Conservation (phyloP, 2,888 invertebrate genomes). For the Loripinus fragilis region DNA sequence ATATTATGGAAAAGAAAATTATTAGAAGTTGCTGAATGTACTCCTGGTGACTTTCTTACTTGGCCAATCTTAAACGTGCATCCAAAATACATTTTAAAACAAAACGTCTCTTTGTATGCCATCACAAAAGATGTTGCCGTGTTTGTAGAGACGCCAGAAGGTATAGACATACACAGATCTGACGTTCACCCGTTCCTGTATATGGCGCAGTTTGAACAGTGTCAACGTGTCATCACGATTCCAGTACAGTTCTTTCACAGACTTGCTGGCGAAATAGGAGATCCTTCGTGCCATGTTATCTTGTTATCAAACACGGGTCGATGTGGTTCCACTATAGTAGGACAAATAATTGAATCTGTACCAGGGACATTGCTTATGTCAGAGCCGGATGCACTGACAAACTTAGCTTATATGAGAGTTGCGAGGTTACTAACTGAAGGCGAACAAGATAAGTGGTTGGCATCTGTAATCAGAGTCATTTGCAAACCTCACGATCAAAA, state of each 20-base stretch:
- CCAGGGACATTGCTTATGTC: constrained; percentile 56
- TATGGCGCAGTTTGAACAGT: constrained; percentile 60
- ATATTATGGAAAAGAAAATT: constrained; percentile 38
- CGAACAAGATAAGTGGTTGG: constrained; percentile 36
- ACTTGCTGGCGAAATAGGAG: constrained; percentile 55
- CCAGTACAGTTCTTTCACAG: constrained; percentile 50
- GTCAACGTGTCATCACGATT: constrained; percentile 50
- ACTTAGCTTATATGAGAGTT: constrained; percentile 38
- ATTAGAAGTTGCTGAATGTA: constrained; percentile 31
- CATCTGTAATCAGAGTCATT: constrained; percentile 45
- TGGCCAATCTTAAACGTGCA: constrained; percentile 39
- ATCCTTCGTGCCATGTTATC: constrained; percentile 48
- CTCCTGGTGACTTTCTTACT: constrained; percentile 42
- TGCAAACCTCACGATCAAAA: constrained; percentile 47
- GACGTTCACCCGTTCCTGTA: constrained; percentile 58
- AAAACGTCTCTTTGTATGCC: constrained; percentile 60
- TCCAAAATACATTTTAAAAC: constrained; percentile 55
- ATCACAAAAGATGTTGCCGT: constrained; percentile 50
- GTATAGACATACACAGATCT: constrained; percentile 57
- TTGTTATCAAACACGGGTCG: constrained; percentile 64
- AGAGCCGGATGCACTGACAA: constrained; percentile 63
- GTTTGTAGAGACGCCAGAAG: constrained; percentile 54
- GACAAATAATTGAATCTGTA: constrained; percentile 62
- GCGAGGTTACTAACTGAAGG: constrained; percentile 10
- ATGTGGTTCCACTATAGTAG: constrained; percentile 68